Base-by-base conservation (phyloP, 2,888 invertebrate species). In the Pelosia muscerda region DNA sequence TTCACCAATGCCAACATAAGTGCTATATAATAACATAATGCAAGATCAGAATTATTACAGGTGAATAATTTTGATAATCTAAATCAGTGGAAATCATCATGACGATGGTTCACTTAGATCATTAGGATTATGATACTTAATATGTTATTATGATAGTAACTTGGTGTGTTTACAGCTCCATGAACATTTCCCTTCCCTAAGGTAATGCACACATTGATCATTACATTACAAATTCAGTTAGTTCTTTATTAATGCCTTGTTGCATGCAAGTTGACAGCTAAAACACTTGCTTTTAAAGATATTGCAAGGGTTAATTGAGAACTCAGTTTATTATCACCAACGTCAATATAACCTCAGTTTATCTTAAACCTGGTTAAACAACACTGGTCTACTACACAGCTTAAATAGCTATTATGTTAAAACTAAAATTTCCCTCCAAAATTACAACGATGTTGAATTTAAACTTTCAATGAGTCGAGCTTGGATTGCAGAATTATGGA, bases 381-480 rank as follows among this genome's bases (percentile, higher is more conserved):
- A 13, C 59, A 55, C 38, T 53, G 55, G 57, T 62, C 13, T 38
- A 22, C 49, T 57, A 59, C 68, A 76, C 68, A 76, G 72, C 74
- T 79, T 72, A 72, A 81, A 76, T 62, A 67, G 64, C 72, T 72
- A 78, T 71, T 71, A 73, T 63, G 57, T 25, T 63, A 70, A 65
- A 67, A 67, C 71, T 71, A 72, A 81, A 74, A 74, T 75, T 80
- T 65, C 42, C 68, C 65, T 73, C 68, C 72, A 62, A 81, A 75
- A 75, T 80, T 75, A 75, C 69, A 54, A 71, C 19, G 53, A 75
- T 68, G 70, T 66, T 63, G 57, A 77, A 75, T 79, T 79, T 71
- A 68, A 78, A 78, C 73, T 80, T 78, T 75, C 78, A 68, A 73
- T 75, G 73, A 66, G 58, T 23, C 9, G 6, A 26, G n/a, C 66